phyloP scores from a whole-genome alignment of 2,888 invertebrate species.

The Watsonalla binaria region DNA sequence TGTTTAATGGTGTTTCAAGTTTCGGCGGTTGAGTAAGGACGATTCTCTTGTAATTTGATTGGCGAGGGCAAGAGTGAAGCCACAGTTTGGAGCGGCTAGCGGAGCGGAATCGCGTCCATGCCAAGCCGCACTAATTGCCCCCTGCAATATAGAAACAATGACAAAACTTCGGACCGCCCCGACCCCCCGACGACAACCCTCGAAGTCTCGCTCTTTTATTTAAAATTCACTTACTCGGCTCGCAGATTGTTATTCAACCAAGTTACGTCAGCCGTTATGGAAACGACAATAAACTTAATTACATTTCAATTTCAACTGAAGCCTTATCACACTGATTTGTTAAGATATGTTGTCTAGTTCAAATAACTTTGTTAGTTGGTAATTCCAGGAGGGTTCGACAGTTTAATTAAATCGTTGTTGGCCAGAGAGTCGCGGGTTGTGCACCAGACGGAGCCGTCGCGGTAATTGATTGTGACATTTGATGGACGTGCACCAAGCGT shows the following conservation, averaged over 20 bases:
- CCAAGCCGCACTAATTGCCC: constrained; percentile 72
- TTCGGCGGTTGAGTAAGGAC: constrained; percentile 46
- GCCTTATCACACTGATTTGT: constrained; percentile 27
- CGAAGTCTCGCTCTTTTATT: constrained; percentile 69
- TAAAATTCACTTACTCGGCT: constrained; percentile 72
- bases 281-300: constrained; percentile 64
- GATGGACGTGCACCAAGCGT: constrained; percentile 62
- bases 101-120: neutral
- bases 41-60: constrained; percentile 66
- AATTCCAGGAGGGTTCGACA: constrained; percentile 34
- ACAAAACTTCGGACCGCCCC: constrained; percentile 67
- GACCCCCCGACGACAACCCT: constrained; percentile 42
- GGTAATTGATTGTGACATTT: constrained; percentile 75
- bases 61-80: constrained; percentile 35
- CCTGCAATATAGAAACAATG: constrained; percentile 76
- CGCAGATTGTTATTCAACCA: constrained; percentile 67
- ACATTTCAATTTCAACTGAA: constrained; percentile 45
- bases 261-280: constrained; percentile 55
- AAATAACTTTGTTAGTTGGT: constrained; percentile 10
- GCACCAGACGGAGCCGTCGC: constrained; percentile 36
- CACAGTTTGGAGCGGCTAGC: neutral
- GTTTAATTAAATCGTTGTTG: constrained; percentile 47
- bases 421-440: constrained; percentile 28
- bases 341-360: constrained; percentile 5
- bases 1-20: constrained; percentile 49